These are phyloP conservation scores for Stomatorhinus ivindoensis DNA, from an alignment of 2,113 vertebrate genomes.

Conservation along the genomic window DNA sequence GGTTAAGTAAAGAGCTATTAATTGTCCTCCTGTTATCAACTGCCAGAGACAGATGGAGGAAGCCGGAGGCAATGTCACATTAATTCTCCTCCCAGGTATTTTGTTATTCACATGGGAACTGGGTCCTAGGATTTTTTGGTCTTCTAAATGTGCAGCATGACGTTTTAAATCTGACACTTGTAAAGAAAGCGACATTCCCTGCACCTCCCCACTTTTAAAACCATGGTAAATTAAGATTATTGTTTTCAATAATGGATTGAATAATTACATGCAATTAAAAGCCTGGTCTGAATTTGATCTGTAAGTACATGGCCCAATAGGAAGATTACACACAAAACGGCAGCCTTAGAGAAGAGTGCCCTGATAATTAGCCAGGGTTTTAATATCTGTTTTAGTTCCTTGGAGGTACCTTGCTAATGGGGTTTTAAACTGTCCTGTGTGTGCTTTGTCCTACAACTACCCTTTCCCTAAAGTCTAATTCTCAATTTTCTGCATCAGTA, in stretches of 20 bases:
- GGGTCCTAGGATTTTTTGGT: background rate
- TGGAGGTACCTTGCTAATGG: background rate
- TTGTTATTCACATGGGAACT: slow-evolving; percentile 6
- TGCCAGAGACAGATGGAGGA: slow-evolving; percentile 6
- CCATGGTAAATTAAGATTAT: background rate
- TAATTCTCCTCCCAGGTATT: background rate
- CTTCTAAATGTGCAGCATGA: background rate
- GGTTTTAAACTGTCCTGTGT: background rate
- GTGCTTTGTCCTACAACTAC: background rate
- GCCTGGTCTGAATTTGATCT: background rate
- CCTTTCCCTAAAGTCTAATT: background rate
- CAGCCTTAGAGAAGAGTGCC: background rate
- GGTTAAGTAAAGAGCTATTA: slow-evolving; percentile 8
- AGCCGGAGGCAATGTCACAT: background rate
- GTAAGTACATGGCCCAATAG: background rate
- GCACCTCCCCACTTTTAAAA: background rate
- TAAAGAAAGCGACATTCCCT: background rate
- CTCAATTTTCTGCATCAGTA: background rate
- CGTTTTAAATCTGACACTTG: background rate
- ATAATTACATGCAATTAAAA: background rate
- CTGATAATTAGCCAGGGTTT: background rate
- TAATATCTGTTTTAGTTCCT: background rate
- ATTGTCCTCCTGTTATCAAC: slow-evolving; percentile 11
- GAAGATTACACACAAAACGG: background rate
- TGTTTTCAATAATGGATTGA: background rate